These are phyloP conservation scores for Paralvinella palmiformis DNA, from an alignment of 1,140 invertebrate species.

Conservation along the genomic window DNA sequence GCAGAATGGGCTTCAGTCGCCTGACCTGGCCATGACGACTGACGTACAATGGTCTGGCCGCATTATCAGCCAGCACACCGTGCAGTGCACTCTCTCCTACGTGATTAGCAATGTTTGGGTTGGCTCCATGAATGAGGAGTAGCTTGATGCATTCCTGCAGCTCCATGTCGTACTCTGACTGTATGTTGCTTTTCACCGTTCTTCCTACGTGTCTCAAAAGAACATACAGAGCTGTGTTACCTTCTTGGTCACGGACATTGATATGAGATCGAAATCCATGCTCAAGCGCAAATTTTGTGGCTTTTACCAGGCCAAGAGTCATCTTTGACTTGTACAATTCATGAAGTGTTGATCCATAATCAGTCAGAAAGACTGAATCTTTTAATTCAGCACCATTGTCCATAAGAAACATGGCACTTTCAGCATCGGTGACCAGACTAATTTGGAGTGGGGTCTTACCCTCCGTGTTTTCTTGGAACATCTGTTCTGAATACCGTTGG, in stretches of 20 bases:
- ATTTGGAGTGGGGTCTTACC: constrained; percentile 20
- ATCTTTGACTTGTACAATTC: constrained; percentile 19
- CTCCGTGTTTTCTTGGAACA: constrained; percentile 18
- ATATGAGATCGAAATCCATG: constrained; percentile 20
- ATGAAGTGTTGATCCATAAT: constrained; percentile 19
- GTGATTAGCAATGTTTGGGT: constrained; percentile 18
- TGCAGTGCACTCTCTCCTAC: constrained; percentile 17
- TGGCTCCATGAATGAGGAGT: constrained; percentile 13
- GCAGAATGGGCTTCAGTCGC: constrained; percentile 17
- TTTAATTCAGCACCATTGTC: constrained; percentile 19
- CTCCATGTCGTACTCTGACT: constrained; percentile 16
- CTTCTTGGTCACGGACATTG: constrained; percentile 17
- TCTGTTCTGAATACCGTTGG: constrained; percentile 18
- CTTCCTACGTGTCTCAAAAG: constrained; percentile 15
- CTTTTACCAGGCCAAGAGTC: constrained; percentile 17
- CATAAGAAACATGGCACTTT: constrained; percentile 18
- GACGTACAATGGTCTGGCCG: constrained; percentile 14
- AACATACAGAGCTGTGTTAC: constrained; percentile 20
- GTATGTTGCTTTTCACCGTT: constrained; percentile 18
- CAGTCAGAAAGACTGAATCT: constrained; percentile 18
- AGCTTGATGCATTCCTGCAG: constrained; percentile 17
- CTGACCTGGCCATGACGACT: constrained; percentile 20
- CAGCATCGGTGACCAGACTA: constrained; percentile 19
- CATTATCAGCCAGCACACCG: constrained; percentile 13
- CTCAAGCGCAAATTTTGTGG: constrained; percentile 18